Evolutionary conservation across 2,888 invertebrate genomes (phyloP).

Genomic region (Acanthoscelides obtectus): DNA sequence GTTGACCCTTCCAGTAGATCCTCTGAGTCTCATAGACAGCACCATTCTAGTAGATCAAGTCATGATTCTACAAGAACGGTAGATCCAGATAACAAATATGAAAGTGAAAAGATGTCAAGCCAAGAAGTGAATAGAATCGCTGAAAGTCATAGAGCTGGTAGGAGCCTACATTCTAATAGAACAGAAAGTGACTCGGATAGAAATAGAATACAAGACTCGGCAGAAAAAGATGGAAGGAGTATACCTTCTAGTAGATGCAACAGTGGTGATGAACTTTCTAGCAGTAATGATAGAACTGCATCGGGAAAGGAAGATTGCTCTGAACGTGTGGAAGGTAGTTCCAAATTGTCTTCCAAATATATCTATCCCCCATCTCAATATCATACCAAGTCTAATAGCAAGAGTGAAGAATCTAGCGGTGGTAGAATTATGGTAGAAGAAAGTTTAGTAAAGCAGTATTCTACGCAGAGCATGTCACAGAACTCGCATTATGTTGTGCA

Average conservation of each 20-base stretch:
- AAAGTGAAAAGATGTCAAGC: not conserved
- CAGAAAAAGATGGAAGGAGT: not conserved
- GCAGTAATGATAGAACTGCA: not conserved
- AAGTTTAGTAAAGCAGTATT: conserved; percentile 5
- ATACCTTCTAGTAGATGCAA: not conserved
- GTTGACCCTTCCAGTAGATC: not conserved
- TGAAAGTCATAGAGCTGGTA: not conserved
- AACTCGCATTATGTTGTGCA: conserved; percentile 36
- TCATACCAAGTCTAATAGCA: not conserved
- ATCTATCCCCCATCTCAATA: not conserved
- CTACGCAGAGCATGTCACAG: conserved; percentile 31
- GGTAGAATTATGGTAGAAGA: not conserved
- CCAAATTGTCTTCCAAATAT: not conserved
- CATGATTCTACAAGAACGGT: not conserved
- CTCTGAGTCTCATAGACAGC: not conserved
- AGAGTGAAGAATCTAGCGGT: not conserved
- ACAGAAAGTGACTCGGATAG: not conserved
- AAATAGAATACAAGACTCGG: not conserved
- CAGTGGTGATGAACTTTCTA: not conserved
- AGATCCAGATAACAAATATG: not conserved
- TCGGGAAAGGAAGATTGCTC: not conserved
- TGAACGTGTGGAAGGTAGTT: not conserved
- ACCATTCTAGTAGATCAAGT: not conserved
- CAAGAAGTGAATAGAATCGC: not conserved
- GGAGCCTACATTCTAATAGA: not conserved